Conservation (phyloP, 1,140 invertebrate genomes). For the Theocolax elegans region DNA sequence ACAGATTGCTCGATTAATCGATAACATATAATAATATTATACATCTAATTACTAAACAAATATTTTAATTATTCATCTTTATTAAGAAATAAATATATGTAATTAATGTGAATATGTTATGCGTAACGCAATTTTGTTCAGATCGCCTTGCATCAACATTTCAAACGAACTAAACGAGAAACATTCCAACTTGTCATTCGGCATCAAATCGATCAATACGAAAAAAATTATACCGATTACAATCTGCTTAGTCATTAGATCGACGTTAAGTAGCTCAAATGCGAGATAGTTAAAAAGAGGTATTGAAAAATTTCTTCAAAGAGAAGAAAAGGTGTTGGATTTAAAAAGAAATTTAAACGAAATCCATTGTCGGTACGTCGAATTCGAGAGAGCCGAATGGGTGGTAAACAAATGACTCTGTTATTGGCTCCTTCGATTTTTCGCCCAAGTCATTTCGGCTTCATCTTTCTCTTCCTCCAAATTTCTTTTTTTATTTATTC, state of each 20-base stretch:
- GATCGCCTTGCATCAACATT: not conserved
- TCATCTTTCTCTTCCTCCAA: constrained; percentile 19
- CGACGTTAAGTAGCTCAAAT: constrained; percentile 42
- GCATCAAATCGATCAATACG: no score
- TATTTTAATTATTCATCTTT: not conserved
- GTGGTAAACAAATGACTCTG: constrained; percentile 50
- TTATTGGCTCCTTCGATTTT: constrained; percentile 44
- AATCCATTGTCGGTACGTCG: constrained; percentile 28
- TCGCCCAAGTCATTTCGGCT: constrained; percentile 18
- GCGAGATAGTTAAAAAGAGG: constrained; percentile 3
- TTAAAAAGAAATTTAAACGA: constrained; percentile 11
- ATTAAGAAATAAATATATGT: no score
- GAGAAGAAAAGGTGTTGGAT: not conserved
- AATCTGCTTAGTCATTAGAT: constrained; percentile 30
- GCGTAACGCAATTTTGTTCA: no score
- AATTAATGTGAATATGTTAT: no score
- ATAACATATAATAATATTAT: not conserved
- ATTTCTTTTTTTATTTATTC: constrained; percentile 39
- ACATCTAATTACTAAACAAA: not conserved
- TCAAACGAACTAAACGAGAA: constrained; percentile 1
- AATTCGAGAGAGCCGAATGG: not conserved
- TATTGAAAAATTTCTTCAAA: constrained; percentile 20
- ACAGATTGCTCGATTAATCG: no score
- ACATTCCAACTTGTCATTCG: constrained; percentile 17
- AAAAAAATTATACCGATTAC: not conserved